Evolutionary conservation across 1,140 invertebrate genomes (phyloP).

Genomic region (Zaprionus tsacasi): DNA sequence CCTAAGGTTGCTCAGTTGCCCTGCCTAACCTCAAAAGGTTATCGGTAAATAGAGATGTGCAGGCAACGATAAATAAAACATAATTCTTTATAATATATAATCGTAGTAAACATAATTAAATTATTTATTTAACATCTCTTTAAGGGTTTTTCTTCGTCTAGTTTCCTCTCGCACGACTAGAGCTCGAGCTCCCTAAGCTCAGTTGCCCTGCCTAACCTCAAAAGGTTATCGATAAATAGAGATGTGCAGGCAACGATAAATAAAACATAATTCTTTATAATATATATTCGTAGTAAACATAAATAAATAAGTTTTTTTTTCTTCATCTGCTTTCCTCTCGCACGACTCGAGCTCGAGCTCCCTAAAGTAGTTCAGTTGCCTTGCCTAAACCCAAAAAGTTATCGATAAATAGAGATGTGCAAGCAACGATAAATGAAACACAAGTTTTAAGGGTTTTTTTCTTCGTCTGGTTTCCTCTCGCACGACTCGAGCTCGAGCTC

Average conservation of each 20-base stretch:
- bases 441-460: background rate
- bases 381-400: too few species aligned
- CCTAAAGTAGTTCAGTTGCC: too few species aligned
- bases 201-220: too few species aligned
- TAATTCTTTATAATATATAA: background rate
- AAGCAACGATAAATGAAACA: background rate
- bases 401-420: too few species aligned
- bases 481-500: background rate
- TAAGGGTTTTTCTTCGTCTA: background rate
- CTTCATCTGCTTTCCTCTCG: too few species aligned
- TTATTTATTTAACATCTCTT: constrained; percentile 4
- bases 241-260: background rate
- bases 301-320: constrained; percentile 2
- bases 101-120: constrained; percentile 1
- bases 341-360: background rate
- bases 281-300: background rate
- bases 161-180: background rate
- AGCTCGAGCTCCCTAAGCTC: too few species aligned
- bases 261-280: background rate
- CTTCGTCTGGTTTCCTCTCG: too few species aligned
- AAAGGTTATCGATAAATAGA: too few species aligned
- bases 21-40: too few species aligned
- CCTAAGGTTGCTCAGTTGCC: too few species aligned
- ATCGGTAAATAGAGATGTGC: too few species aligned
- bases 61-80: background rate